Conservation (phyloP, 1,140 invertebrate genomes). For the Linepithema humile region DNA sequence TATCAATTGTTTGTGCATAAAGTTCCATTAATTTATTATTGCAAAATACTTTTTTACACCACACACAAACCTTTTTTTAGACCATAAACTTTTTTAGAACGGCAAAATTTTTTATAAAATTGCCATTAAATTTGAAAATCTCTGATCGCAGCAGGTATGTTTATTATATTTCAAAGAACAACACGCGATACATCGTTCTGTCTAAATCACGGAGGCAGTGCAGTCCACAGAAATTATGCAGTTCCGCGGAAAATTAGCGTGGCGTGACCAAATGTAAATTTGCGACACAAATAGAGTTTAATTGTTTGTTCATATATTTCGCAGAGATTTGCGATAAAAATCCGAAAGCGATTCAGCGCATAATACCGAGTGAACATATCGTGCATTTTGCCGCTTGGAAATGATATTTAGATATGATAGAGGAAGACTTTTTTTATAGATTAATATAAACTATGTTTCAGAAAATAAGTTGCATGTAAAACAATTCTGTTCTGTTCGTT, state of each 20-base stretch:
- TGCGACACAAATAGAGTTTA: not conserved
- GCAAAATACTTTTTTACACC: no score
- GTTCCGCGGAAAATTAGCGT: not conserved
- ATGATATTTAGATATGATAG: not conserved
- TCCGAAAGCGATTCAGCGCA: not conserved
- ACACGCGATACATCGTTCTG: not conserved
- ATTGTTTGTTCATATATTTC: not conserved
- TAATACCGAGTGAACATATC: not conserved
- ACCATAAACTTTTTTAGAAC: no score
- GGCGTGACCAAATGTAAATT: not conserved
- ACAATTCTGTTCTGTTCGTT: not conserved
- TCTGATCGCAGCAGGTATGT: not conserved
- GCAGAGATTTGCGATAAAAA: not conserved
- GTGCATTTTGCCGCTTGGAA: not conserved
- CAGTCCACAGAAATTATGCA: not conserved
- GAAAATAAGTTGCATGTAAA: not conserved
- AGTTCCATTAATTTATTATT: no score
- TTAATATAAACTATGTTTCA: not conserved
- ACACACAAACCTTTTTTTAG: no score
- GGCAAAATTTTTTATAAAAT: no score
- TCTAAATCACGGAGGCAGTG: not conserved
- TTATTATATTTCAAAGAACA: not conserved
- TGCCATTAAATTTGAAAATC: not conserved
- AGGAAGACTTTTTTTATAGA: not conserved
- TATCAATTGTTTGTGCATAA: no score